phyloP scores from a whole-genome alignment of 2,113 vertebrate genomes.

The Rhinogobius similis region DNA sequence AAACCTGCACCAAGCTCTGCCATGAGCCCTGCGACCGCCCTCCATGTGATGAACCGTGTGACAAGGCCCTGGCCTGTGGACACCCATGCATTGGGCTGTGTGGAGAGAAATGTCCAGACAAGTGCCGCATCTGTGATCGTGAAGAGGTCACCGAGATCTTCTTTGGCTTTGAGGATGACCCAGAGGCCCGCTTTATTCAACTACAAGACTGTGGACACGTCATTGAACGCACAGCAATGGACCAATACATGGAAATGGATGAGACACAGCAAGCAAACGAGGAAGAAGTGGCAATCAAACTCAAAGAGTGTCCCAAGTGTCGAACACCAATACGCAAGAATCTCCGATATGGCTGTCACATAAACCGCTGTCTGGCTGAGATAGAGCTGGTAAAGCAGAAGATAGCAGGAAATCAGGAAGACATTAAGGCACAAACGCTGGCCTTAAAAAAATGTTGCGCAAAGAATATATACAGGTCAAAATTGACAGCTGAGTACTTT shows the following conservation, averaged over 20 bases:
- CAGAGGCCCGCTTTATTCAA: constrained; percentile 84
- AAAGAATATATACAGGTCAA: constrained; percentile 21
- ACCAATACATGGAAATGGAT: constrained; percentile 82
- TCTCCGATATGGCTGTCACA: constrained; percentile 84
- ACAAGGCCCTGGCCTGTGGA: constrained; percentile 77
- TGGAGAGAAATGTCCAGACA: constrained; percentile 88
- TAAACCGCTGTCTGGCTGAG: constrained; percentile 85
- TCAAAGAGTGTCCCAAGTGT: constrained; percentile 90
- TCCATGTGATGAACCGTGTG: constrained; percentile 83
- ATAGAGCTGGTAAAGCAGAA: constrained; percentile 87
- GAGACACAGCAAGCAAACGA: constrained; percentile 47
- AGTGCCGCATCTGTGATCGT: constrained; percentile 84
- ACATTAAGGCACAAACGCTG: constrained; percentile 57
- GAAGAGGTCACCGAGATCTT: constrained; percentile 89
- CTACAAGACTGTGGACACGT: constrained; percentile 88
- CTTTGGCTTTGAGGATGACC: constrained; percentile 89
- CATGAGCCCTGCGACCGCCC: constrained; percentile 87
- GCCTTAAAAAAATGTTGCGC: constrained; percentile 55
- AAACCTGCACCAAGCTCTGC: constrained; percentile 85
- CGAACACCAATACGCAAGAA: constrained; percentile 88
- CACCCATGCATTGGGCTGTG: constrained; percentile 90
- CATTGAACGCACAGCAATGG: constrained; percentile 83
- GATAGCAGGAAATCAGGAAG: constrained; percentile 75
- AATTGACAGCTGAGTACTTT: not conserved
- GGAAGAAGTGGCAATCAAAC: constrained; percentile 71